phyloP scores from a whole-genome alignment of 2,797 vertebrate species.

The Takifugu ocellatus region DNA sequence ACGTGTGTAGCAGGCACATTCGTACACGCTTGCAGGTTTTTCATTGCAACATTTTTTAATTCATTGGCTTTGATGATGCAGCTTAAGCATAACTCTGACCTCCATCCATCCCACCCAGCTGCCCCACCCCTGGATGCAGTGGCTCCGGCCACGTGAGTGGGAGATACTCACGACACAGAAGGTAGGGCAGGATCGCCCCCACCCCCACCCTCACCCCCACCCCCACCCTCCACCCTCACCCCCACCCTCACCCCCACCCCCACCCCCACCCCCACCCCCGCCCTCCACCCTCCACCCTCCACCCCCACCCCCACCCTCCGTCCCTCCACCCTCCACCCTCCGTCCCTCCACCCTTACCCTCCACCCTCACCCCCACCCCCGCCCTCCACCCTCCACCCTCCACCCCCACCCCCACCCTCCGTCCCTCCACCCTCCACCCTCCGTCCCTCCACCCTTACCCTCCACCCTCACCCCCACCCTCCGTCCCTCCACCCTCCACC shows the following conservation, averaged over 20 bases:
- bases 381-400: no score
- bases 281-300: no score
- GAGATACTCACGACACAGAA: conserved; percentile 95
- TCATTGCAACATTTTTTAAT: background rate
- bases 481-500: no score
- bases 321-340: no score
- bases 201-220: conserved; percentile 22
- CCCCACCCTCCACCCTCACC: conserved; percentile 6
- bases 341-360: no score
- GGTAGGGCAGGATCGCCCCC: conserved; percentile 79
- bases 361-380: no score
- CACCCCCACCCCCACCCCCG: background rate
- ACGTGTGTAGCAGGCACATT: conserved; percentile 44
- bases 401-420: no score
- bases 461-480: no score
- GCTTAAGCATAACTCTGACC: conserved; percentile 64
- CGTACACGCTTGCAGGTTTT: conserved; percentile 14
- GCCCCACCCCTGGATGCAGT: conserved; percentile 94
- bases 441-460: no score
- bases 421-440: no score
- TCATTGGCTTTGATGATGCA: background rate
- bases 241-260: no score
- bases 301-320: no score
- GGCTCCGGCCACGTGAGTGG: conserved; percentile 94
- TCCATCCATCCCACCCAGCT: conserved; percentile 82